Conservation (phyloP, 2,888 invertebrate genomes). For the Drosophila koepferae region DNA sequence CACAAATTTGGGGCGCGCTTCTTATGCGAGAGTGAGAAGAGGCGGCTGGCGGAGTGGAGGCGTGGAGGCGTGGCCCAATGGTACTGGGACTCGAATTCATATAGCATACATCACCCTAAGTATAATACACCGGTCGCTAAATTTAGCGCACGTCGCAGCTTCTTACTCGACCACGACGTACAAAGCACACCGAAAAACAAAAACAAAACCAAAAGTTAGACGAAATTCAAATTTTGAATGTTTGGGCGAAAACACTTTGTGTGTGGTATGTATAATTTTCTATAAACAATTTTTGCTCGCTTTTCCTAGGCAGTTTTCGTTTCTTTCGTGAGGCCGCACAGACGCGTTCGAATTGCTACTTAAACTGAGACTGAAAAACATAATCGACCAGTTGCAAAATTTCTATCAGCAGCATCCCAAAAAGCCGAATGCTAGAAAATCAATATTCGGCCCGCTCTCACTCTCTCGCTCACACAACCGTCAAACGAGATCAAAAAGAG, state of each 20-base stretch:
- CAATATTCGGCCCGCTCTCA: conserved; percentile 40
- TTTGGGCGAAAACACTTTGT: conserved; percentile 67
- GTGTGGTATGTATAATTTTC: conserved; percentile 65
- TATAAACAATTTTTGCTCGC: conserved; percentile 46
- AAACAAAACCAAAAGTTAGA: conserved; percentile 43
- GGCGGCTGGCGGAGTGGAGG: conserved; percentile 18
- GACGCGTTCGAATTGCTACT: conserved; percentile 72
- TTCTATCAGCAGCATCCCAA: conserved; percentile 71
- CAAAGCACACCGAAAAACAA: conserved; percentile 14
- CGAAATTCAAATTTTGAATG: conserved; percentile 53
- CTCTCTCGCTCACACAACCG: not conserved
- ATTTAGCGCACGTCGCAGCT: conserved; percentile 68
- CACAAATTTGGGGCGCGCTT: conserved; percentile 43
- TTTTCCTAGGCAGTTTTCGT: conserved; percentile 24
- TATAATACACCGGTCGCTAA: conserved; percentile 73
- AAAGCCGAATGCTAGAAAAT: conserved; percentile 58
- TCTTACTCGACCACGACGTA: conserved; percentile 23
- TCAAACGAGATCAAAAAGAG: conserved; percentile 34
- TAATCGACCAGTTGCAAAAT: conserved; percentile 60
- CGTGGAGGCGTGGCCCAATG: conserved; percentile 27
- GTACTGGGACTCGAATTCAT: conserved; percentile 49
- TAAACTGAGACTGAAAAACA: conserved; percentile 35
- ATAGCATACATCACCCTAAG: conserved; percentile 64
- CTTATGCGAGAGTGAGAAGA: not conserved
- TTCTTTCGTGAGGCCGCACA: conserved; percentile 27